Evolutionary conservation across 2,888 invertebrate species (phyloP).

Genomic region (Boloria selene): DNA sequence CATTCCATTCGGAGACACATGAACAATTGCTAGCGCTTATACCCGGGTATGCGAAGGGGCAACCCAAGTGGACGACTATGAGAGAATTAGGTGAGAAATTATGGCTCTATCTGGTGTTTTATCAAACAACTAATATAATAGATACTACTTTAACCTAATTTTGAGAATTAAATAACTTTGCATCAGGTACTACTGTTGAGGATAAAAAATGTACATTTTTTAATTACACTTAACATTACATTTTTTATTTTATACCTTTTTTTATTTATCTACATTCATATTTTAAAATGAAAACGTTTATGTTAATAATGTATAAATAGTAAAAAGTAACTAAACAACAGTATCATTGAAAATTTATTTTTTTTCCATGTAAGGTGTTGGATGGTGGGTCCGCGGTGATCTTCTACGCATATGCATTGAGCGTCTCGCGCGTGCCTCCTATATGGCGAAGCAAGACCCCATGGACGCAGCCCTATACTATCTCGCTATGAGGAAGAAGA

Average conservation of each 20-base stretch:
- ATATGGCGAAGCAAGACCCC: slow-evolving; percentile 95
- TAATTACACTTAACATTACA: not conserved
- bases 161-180: no score
- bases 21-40: slow-evolving; percentile 95
- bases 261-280: not conserved
- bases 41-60: slow-evolving; percentile 92
- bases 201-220: no score
- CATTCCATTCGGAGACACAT: slow-evolving; percentile 98
- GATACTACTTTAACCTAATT: no score
- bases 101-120: no score
- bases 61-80: slow-evolving; percentile 94
- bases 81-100: slow-evolving; percentile 87
- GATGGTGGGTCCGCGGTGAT: slow-evolving; percentile 97
- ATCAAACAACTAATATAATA: no score
- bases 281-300: not conserved
- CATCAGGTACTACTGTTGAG: no score
- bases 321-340: not conserved
- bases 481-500: slow-evolving; percentile 99
- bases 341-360: not conserved
- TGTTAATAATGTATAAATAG: no score
- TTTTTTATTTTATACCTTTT: not conserved
- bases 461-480: slow-evolving; percentile 99
- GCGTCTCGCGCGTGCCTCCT: slow-evolving; percentile 96
- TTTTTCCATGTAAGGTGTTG: slow-evolving; percentile 84
- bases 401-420: slow-evolving; percentile 93